These are phyloP conservation scores for Troilus luridus DNA, from an alignment of 2,888 invertebrate genomes.

Conservation along the genomic window DNA sequence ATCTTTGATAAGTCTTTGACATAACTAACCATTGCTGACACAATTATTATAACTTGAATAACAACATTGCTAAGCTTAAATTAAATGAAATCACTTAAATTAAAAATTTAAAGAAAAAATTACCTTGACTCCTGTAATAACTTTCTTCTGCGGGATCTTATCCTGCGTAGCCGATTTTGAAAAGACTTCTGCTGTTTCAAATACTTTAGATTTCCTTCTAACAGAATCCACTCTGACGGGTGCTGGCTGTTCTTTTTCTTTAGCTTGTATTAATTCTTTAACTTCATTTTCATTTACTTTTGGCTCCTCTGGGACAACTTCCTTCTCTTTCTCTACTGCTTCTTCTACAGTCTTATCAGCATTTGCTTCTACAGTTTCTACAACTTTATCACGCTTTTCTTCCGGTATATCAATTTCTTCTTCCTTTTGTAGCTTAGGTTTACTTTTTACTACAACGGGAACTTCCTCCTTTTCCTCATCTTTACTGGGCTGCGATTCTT, in stretches of 20 bases:
- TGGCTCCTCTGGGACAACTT: conserved; percentile 54
- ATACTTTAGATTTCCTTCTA: conserved; percentile 77
- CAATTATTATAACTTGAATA: neutral
- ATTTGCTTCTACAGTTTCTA: conserved; percentile 59
- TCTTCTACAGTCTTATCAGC: conserved; percentile 60
- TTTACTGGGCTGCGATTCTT: conserved; percentile 26
- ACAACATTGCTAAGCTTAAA: neutral
- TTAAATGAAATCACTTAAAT: neutral
- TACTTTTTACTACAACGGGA: neutral
- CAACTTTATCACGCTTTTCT: conserved; percentile 60
- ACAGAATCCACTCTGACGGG: conserved; percentile 65
- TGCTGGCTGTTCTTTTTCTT: conserved; percentile 62
- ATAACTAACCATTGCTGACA: too few relatives aligned
- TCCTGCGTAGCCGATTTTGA: conserved; percentile 69
- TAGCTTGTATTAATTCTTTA: conserved; percentile 40
- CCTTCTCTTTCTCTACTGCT: conserved; percentile 62
- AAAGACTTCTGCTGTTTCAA: conserved; percentile 80
- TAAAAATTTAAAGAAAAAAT: conserved; percentile 69
- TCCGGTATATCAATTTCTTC: conserved; percentile 61
- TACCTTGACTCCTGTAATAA: conserved; percentile 86
- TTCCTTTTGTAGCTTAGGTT: conserved; percentile 64
- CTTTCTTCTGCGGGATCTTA: conserved; percentile 81
- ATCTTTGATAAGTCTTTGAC: too few relatives aligned
- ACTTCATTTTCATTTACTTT: conserved; percentile 65
- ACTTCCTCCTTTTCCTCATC: conserved; percentile 63